phyloP scores from a whole-genome alignment of 2,888 invertebrate species.

The Archips xylosteana region DNA sequence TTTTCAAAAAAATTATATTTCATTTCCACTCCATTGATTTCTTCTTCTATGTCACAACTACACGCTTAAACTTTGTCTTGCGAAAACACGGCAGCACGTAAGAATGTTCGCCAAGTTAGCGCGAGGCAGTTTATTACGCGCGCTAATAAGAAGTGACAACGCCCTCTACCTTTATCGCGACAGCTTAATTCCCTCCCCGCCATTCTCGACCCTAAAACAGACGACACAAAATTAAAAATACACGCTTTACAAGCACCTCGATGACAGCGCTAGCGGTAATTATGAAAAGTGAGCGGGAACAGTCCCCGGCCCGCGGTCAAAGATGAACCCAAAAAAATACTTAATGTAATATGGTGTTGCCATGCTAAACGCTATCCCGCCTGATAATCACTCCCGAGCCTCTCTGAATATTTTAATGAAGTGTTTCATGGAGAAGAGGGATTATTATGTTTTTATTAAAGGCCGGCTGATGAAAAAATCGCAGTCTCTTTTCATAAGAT shows the following conservation, averaged over 20 bases:
- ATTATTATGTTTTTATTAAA: slow-evolving; percentile 76
- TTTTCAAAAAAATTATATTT: too few species aligned
- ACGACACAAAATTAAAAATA: slow-evolving; percentile 66
- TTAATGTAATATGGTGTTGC: slow-evolving; percentile 75
- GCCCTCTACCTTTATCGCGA: slow-evolving; percentile 54
- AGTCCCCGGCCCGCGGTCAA: slow-evolving; percentile 57
- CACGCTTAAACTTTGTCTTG: background rate
- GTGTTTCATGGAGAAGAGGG: slow-evolving; percentile 67
- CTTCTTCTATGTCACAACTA: background rate
- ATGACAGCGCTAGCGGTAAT: slow-evolving; percentile 72
- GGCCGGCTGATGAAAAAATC: slow-evolving; percentile 66
- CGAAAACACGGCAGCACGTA: background rate
- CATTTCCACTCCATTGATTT: too few species aligned
- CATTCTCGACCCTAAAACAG: slow-evolving; percentile 55
- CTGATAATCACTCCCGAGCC: slow-evolving; percentile 76
- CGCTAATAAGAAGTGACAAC: slow-evolving; percentile 71
- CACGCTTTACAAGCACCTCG: slow-evolving; percentile 60
- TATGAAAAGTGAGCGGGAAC: slow-evolving; percentile 62
- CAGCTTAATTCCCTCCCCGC: slow-evolving; percentile 62
- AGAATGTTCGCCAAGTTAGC: slow-evolving; percentile 3
- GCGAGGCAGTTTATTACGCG: slow-evolving; percentile 58
- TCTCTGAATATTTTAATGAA: slow-evolving; percentile 77
- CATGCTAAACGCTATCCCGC: slow-evolving; percentile 69
- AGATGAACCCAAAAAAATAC: slow-evolving; percentile 67
- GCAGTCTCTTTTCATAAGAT: slow-evolving; percentile 45